phyloP scores from a whole-genome alignment of 2,113 vertebrate genomes.

The Atlantisia rogersi region DNA sequence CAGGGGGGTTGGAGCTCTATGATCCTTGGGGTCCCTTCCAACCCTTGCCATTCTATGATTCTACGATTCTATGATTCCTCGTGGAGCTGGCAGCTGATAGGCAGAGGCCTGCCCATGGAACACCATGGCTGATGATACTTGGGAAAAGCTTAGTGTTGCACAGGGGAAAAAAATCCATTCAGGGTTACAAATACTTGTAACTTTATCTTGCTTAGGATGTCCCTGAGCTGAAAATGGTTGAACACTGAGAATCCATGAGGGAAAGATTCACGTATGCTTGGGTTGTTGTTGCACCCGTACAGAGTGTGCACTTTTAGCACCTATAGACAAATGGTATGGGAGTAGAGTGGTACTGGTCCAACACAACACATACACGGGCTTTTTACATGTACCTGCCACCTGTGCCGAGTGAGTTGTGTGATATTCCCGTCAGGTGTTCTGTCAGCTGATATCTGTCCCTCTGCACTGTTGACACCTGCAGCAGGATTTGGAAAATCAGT shows the following conservation, averaged over 20 bases:
- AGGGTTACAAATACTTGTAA: neutral
- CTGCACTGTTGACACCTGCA: neutral
- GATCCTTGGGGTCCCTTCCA: too few species aligned
- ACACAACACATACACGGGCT: neutral
- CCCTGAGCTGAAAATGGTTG: neutral
- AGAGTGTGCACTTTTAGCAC: rapidly evolving
- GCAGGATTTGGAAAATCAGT: neutral
- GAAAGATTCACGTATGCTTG: neutral
- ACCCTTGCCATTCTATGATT: too few species aligned
- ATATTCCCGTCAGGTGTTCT: neutral
- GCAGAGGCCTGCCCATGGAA: neutral
- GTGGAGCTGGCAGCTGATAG: neutral
- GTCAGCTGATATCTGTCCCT: neutral
- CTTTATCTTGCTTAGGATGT: neutral
- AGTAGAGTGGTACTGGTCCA: neutral
- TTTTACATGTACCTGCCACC: neutral
- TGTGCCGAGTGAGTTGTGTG: neutral
- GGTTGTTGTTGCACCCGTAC: neutral
- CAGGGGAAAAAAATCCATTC: neutral
- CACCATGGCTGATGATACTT: neutral
- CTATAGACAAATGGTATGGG: neutral
- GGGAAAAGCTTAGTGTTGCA: neutral
- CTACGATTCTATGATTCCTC: neutral
- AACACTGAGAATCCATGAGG: neutral
- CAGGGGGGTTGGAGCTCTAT: too few species aligned